Evolutionary conservation across 2,113 vertebrate genomes (phyloP), one percentile per base, ranked within the genome.

Genomic region (Aramus guarauna): DNA sequence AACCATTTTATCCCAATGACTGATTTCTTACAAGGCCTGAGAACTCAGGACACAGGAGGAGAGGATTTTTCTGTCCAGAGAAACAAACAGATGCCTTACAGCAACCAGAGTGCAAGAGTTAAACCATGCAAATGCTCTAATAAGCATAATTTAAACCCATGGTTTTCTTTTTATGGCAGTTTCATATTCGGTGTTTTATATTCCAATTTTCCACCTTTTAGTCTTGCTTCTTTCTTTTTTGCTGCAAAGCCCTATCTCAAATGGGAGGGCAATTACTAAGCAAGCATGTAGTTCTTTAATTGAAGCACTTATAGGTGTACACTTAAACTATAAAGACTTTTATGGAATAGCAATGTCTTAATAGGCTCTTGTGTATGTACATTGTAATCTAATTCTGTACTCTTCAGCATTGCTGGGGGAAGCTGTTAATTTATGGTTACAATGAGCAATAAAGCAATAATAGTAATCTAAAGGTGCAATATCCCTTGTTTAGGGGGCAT

Each of bases 391-490:
- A 94, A 98, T 97, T 92, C 96, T 27, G 41, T 50, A 9, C 62
- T 97, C 96, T 88, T 74, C 90, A 96, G 94, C 83, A 72, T 77
- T 94, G 97, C 97, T 24, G 7, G 95, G 94, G 97, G 97, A 98
- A 96, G 96, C 87, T 96, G 93, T 74, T 98, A 97, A 98, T 98
- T 98, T 98, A 98, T 87, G 88, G 90, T 30, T 92, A 75, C 94
- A 97, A 91, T 96, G 96, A 98, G 96, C 97, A 98, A 97, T 98
- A 98, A 98, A 98, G 96, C 96, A 97, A 97, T 98, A 98, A 98
- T 52, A 92, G 97, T 98, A 98, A 98, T 98, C 96, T 90, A 95
- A 97, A 98, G 97, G 98, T 97, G 95, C 94, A 97, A 95, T 98
- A 97, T 97, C 92, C 98, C 96, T 98, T 95, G 97, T 98, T 98